phyloP scores from a whole-genome alignment of 2,797 vertebrate species.

The Cyclura pinguis region DNA sequence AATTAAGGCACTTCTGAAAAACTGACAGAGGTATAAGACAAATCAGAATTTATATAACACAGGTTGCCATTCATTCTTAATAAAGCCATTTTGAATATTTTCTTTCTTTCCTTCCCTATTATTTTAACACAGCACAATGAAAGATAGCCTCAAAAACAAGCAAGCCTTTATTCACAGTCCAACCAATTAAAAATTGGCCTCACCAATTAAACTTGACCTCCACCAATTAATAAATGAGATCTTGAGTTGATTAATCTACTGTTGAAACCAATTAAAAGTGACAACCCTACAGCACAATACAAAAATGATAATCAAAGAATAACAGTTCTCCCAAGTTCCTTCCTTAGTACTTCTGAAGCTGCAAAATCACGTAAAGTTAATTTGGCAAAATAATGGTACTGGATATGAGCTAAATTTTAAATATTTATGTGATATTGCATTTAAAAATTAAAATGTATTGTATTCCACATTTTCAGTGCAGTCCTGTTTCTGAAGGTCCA shows the following conservation, averaged over 20 bases:
- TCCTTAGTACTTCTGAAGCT: slow-evolving; percentile 12
- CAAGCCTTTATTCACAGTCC: background rate
- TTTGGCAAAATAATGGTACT: background rate
- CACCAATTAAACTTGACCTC: background rate
- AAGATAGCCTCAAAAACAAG: background rate
- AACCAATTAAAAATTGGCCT: slow-evolving; percentile 8
- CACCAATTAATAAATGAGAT: slow-evolving; percentile 22
- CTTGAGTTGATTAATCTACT: slow-evolving; percentile 21
- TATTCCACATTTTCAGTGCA: background rate
- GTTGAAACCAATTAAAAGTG: slow-evolving; percentile 19
- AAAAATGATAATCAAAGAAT: background rate
- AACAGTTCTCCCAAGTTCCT: background rate
- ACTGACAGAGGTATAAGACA: background rate
- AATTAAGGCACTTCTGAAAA: background rate
- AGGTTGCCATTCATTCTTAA: background rate
- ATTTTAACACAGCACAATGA: background rate
- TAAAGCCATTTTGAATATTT: background rate
- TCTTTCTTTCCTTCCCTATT: background rate
- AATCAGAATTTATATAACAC: background rate
- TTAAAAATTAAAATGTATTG: background rate
- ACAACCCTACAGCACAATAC: background rate
- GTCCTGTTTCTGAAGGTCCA: accelerated
- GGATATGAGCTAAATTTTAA: background rate
- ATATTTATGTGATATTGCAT: accelerated
- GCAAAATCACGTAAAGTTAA: background rate